Evolutionary conservation across 2,888 invertebrate genomes (phyloP).

Genomic region (Arge pagana): DNA sequence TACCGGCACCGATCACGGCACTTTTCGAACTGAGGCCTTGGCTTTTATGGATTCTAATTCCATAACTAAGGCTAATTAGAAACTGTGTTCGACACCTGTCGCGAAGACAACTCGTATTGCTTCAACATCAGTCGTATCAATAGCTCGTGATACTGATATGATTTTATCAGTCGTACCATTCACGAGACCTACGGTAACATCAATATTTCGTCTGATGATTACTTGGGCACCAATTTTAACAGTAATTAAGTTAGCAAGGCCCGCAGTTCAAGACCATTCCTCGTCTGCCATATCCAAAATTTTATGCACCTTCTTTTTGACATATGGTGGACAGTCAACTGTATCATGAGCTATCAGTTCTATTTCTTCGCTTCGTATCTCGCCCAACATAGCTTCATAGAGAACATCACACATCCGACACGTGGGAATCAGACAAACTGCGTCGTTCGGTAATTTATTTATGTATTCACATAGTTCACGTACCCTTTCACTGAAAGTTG

Average conservation of each 20-base stretch:
- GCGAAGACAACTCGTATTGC: conserved; percentile 29
- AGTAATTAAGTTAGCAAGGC: conserved; percentile 32
- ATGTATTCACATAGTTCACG: conserved; percentile 34
- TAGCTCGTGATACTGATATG: conserved; percentile 21
- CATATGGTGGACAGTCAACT: conserved; percentile 28
- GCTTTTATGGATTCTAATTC: conserved; percentile 33
- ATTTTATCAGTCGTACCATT: conserved; percentile 38
- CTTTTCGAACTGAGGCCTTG: conserved; percentile 33
- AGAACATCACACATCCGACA: conserved; percentile 31
- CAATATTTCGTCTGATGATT: conserved; percentile 39
- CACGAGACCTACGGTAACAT: conserved; percentile 37
- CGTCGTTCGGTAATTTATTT: conserved; percentile 33
- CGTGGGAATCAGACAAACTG: conserved; percentile 34
- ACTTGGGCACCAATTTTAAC: conserved; percentile 32
- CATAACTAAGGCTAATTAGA: conserved; percentile 32
- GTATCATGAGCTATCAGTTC: conserved; percentile 31
- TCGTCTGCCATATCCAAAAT: conserved; percentile 30
- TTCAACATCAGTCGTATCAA: conserved; percentile 26
- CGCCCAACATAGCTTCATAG: conserved; percentile 30
- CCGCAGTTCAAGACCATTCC: conserved; percentile 34
- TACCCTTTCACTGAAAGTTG: conserved; percentile 26
- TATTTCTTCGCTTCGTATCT: conserved; percentile 29
- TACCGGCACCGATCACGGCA: conserved; percentile 34
- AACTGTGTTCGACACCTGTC: conserved; percentile 27
- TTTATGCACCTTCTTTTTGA: conserved; percentile 29